Conservation (phyloP, 2,888 invertebrate species). For the Polia nebulosa region DNA sequence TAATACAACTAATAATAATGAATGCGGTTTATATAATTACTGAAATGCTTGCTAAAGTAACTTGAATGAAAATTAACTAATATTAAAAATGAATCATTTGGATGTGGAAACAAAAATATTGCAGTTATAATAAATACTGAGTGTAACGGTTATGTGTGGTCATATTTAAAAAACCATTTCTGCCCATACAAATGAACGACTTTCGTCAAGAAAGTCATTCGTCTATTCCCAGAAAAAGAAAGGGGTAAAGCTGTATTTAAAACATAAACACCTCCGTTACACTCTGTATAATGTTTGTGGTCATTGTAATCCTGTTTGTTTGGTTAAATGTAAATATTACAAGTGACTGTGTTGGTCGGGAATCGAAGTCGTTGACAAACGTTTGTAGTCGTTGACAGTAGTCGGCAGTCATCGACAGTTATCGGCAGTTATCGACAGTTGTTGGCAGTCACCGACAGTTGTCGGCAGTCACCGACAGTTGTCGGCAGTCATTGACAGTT, state of each 20-base stretch:
- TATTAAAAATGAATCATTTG: not conserved
- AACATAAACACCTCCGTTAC: no score
- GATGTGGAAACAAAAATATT: not conserved
- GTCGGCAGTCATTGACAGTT: not conserved
- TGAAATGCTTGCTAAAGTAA: conserved; percentile 26
- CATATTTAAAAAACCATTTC: no score
- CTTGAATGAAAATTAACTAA: not conserved
- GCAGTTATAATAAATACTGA: not conserved
- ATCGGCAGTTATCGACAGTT: not conserved
- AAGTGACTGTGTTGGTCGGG: no score
- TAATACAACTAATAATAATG: conserved; percentile 17
- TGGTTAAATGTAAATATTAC: conserved; percentile 18
- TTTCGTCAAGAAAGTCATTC: no score
- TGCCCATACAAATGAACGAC: no score
- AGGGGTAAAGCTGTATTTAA: no score
- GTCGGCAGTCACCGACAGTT: not conserved
- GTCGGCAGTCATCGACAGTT: not conserved
- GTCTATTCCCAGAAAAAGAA: no score
- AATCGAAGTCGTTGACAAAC: not conserved
- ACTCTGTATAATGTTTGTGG: no score
- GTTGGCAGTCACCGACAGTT: no score
- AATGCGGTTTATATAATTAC: not conserved
- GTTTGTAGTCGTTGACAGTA: no score
- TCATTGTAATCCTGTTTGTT: not conserved
- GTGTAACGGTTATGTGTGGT: no score